A percentile compares a stretch with the other conserved stretches of the same genome.
These are phyloP conservation scores for Yoshiicerus persimilis DNA, from an alignment of 1,140 invertebrate species.

Conservation along the genomic window DNA sequence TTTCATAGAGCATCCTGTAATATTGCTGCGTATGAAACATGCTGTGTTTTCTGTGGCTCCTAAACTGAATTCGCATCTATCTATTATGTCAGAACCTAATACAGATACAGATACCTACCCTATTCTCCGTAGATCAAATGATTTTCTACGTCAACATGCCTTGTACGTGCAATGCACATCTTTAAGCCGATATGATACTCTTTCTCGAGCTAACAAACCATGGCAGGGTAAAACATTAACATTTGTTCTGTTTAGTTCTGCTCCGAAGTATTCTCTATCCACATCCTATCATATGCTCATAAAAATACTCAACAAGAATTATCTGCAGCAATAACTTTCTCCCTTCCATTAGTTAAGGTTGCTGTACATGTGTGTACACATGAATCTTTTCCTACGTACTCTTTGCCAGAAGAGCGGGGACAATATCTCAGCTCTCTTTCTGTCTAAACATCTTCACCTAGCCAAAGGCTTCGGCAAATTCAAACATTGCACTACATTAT, in stretches of 20 bases:
- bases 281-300: conserved; percentile 26
- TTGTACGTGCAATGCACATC: neutral
- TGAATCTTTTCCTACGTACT: too few species aligned
- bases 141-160: neutral
- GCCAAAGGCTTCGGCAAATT: neutral
- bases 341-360: neutral
- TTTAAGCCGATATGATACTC: neutral
- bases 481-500: neutral
- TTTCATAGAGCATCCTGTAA: neutral
- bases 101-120: neutral
- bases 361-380: neutral
- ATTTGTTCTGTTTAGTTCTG: neutral
- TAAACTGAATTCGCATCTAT: neutral
- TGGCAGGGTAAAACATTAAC: neutral
- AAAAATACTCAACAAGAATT: conserved; percentile 43
- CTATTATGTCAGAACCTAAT: neutral
- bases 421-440: neutral
- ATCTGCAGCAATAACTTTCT: conserved; percentile 40
- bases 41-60: too few species aligned
- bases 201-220: neutral
- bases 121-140: neutral
- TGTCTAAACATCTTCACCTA: neutral
- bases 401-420: neutral
- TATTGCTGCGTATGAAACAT: neutral
- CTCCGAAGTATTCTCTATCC: neutral